phyloP scores from a whole-genome alignment of 1,140 invertebrate species.

The Vollenhovia emeryi region DNA sequence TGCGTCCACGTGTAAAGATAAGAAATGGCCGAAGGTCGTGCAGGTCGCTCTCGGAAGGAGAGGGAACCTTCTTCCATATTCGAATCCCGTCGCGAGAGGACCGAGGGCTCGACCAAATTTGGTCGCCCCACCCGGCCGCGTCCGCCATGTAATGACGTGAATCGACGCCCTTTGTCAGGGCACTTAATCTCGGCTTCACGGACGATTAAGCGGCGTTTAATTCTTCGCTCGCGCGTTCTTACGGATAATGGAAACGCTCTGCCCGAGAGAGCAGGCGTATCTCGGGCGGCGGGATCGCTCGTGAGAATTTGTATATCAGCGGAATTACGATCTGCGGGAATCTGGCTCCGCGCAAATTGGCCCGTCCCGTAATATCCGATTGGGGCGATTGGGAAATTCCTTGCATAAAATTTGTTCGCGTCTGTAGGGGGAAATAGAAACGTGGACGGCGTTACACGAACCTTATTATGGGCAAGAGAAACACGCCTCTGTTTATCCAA shows the following conservation, averaged over 20 bases:
- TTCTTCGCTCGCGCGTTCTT: conserved; percentile 33
- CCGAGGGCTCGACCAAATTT: conserved; percentile 57
- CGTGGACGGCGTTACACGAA: not conserved
- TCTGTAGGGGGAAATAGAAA: not conserved
- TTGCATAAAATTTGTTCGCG: not conserved
- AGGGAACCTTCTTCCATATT: not conserved
- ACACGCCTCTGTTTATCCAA: not conserved
- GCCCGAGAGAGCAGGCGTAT: not conserved
- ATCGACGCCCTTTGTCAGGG: conserved; percentile 30
- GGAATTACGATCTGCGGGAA: conserved; percentile 29
- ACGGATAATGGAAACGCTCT: conserved; percentile 13
- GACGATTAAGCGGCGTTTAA: conserved; percentile 52
- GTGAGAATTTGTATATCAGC: conserved; percentile 42
- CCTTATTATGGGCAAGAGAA: not conserved
- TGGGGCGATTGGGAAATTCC: conserved; percentile 27
- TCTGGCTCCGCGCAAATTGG: conserved; percentile 17
- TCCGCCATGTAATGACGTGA: conserved; percentile 42
- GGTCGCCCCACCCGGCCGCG: not conserved
- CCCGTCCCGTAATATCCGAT: conserved; percentile 10
- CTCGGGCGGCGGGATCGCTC: conserved; percentile 27
- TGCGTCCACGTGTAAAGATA: conserved; percentile 67
- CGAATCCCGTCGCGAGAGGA: not conserved
- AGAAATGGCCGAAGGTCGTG: conserved; percentile 64
- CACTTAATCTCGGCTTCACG: conserved; percentile 45
- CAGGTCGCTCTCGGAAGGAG: conserved; percentile 36